Evolutionary conservation across 2,113 vertebrate species (phyloP).

Genomic region (Zonotrichia leucophrys): DNA sequence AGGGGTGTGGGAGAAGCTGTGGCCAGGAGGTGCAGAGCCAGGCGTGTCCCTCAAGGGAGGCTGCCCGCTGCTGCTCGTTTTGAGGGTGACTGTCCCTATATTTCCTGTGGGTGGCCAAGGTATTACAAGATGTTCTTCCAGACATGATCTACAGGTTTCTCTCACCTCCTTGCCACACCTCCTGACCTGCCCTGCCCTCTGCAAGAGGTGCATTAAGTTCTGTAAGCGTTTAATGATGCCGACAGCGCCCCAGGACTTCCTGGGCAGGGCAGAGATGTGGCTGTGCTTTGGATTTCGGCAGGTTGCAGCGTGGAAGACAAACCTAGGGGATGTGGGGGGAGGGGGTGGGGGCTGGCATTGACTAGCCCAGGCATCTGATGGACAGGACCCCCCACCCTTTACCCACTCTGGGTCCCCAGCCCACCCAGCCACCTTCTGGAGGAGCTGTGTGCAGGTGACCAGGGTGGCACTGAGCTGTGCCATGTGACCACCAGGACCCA

Average conservation of each 20-base stretch:
- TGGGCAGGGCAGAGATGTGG: neutral
- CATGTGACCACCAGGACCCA: fast-evolving
- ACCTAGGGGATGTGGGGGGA: too few relatives aligned
- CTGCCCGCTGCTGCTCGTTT: fast-evolving
- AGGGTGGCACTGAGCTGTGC: neutral
- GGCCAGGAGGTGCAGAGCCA: fast-evolving
- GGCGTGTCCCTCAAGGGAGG: fast-evolving
- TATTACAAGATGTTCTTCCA: neutral
- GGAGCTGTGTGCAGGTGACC: fast-evolving
- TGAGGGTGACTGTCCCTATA: neutral
- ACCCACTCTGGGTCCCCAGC: fast-evolving
- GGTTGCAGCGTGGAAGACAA: fast-evolving
- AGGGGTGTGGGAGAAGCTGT: neutral
- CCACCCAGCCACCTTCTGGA: neutral
- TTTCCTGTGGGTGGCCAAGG: fast-evolving
- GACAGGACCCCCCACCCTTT: neutral
- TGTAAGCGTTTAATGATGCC: fast-evolving
- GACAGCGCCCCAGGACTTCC: fast-evolving
- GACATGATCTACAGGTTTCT: slow-evolving; percentile 23
- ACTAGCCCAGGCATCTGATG: fast-evolving
- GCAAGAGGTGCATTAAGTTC: neutral
- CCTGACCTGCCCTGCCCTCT: neutral
- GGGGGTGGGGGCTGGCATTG: neutral
- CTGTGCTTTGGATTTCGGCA: fast-evolving
- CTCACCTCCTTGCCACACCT: neutral